Conservation (phyloP, 1,140 invertebrate species). For the Metopolophium dirhodum region DNA sequence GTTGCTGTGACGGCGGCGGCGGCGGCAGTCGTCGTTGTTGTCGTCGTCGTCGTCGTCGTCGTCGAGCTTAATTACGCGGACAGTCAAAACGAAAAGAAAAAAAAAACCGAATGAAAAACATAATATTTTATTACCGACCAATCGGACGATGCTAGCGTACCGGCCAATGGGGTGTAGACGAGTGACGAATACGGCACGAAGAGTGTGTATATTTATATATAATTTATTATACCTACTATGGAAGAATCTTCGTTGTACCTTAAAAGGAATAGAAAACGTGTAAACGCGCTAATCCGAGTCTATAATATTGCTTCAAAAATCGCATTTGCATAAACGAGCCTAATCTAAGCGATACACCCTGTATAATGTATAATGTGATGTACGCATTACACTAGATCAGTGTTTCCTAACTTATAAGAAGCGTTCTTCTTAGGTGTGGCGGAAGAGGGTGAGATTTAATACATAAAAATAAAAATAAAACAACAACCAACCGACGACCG, state of each 20-base stretch:
- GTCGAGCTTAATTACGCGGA: slow-evolving; percentile 35
- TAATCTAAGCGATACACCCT: not conserved
- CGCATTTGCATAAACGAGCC: not conserved
- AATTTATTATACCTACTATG: not conserved
- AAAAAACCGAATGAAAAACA: not conserved
- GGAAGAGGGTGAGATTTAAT: not conserved
- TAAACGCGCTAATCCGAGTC: too few species aligned
- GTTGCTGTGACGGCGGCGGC: not conserved
- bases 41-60: not conserved
- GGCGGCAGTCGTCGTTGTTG: too few species aligned
- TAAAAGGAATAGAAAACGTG: not conserved
- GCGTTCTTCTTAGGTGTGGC: not conserved
- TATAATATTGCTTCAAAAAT: too few species aligned
- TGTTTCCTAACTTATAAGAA: not conserved
- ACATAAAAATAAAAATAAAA: not conserved
- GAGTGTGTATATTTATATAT: not conserved
- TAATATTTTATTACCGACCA: slow-evolving; percentile 33
- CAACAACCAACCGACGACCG: rapidly evolving
- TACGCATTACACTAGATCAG: not conserved
- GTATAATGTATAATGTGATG: too few species aligned
- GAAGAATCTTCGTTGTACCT: not conserved
- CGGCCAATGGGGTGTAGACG: slow-evolving; percentile 39
- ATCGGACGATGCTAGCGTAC: slow-evolving; percentile 16
- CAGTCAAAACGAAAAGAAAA: not conserved
- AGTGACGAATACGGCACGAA: not conserved